Evolutionary conservation across 2,797 vertebrate species (phyloP).

Genomic region (Sardinella longiceps): DNA sequence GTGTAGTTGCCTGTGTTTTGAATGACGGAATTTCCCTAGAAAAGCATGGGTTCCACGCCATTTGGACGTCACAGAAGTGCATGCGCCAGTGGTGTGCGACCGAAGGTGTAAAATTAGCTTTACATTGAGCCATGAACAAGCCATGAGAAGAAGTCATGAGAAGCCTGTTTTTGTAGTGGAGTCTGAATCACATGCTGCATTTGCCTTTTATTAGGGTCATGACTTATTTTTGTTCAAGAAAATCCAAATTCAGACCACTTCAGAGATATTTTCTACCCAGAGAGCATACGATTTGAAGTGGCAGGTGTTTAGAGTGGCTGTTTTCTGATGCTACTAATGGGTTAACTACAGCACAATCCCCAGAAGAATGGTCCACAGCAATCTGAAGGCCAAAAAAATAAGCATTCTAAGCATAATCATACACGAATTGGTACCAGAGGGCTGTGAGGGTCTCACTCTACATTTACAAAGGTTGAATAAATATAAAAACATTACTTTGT

Average conservation of each 20-base stretch:
- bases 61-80: no score
- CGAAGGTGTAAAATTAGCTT: no score
- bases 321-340: background rate
- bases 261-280: no score
- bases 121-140: background rate
- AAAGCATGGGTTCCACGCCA: no score
- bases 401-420: no score
- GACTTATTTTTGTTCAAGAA: background rate
- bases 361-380: background rate
- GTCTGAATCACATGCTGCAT: no score
- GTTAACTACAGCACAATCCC: background rate
- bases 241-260: background rate
- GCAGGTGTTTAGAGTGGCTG: background rate
- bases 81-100: no score
- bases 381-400: background rate
- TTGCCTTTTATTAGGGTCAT: background rate
- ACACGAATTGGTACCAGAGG: background rate
- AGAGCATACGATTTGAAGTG: background rate
- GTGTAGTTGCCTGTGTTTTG: no score
- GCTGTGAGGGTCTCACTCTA: background rate
- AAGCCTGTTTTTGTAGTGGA: no score
- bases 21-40: no score
- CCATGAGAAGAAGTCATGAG: no score
- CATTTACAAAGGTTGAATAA: background rate
- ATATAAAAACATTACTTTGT: background rate